Percentiles rank a stretch among this genome's conserved stretches.
phyloP scores from a whole-genome alignment of 92 coral and sea anemone species.

The Epizoanthus illoricatus region DNA sequence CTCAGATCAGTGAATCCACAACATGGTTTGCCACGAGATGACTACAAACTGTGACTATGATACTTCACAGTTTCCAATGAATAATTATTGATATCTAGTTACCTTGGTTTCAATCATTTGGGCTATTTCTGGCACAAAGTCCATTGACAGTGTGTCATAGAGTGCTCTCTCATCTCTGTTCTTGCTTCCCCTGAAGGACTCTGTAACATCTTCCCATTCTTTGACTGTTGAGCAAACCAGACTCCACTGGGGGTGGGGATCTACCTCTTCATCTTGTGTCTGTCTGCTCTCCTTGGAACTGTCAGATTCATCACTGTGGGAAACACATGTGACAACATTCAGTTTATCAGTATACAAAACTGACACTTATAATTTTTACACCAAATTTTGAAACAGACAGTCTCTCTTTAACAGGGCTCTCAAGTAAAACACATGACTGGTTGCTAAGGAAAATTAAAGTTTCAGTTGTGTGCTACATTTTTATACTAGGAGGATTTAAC shows the following conservation, averaged over 20 bases:
- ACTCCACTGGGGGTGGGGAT: slow-evolving; percentile 63
- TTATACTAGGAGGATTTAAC: too few species aligned
- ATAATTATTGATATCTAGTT: neutral
- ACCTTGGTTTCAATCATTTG: slow-evolving; percentile 97
- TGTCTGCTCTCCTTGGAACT: slow-evolving; percentile 49
- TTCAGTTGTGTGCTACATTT: too few species aligned
- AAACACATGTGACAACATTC: neutral
- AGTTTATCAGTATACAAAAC: neutral
- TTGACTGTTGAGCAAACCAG: slow-evolving; percentile 80
- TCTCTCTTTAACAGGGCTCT: too few species aligned
- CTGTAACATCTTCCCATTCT: slow-evolving; percentile 92
- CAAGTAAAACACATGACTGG: too few species aligned
- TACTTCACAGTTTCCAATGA: too few species aligned
- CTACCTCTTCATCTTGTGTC: slow-evolving; percentile 38
- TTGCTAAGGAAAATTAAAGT: too few species aligned
- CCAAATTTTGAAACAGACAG: too few species aligned
- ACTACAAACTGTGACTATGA: too few species aligned
- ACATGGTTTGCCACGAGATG: too few species aligned
- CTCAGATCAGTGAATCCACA: too few species aligned
- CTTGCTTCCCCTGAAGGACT: slow-evolving; percentile 81
- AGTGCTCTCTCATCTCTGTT: slow-evolving; percentile 89
- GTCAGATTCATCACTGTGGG: slow-evolving; percentile 48
- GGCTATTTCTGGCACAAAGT: slow-evolving; percentile 93
- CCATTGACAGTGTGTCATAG: slow-evolving; percentile 88
- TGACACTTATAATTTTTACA: too few species aligned